Conservation (phyloP, 2,888 invertebrate species). For the Drosophila mimica region DNA sequence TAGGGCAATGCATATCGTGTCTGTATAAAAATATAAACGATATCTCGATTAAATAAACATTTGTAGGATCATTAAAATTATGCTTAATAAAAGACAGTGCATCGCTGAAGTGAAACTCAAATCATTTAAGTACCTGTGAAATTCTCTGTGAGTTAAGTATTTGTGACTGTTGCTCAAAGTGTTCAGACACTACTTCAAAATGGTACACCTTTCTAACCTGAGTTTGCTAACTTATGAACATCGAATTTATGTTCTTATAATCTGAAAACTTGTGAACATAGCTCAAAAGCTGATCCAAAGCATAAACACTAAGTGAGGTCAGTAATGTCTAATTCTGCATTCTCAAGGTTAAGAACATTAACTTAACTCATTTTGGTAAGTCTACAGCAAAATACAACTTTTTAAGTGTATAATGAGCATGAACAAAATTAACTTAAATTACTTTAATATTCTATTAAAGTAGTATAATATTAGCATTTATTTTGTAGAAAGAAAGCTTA, state of each 20-base stretch:
- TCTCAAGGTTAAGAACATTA: not conserved
- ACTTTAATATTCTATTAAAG: no score
- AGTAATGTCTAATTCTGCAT: not conserved
- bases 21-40: not conserved
- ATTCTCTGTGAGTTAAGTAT: no score
- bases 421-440: not conserved
- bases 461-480: no score
- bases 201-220: not conserved
- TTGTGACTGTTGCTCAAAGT: not conserved
- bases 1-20: not conserved
- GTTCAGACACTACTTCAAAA: not conserved
- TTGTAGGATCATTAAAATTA: not conserved
- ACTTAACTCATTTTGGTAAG: not conserved
- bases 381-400: not conserved
- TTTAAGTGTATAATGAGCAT: not conserved
- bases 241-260: not conserved
- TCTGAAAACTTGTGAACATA: not conserved
- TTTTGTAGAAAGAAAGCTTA: no score
- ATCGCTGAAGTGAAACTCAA: not conserved
- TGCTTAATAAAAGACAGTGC: not conserved
- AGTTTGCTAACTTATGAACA: not conserved
- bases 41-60: not conserved
- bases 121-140: not conserved
- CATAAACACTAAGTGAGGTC: not conserved
- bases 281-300: no score